Conservation (phyloP, 2,888 invertebrate genomes). For the Erannis defoliaria region DNA sequence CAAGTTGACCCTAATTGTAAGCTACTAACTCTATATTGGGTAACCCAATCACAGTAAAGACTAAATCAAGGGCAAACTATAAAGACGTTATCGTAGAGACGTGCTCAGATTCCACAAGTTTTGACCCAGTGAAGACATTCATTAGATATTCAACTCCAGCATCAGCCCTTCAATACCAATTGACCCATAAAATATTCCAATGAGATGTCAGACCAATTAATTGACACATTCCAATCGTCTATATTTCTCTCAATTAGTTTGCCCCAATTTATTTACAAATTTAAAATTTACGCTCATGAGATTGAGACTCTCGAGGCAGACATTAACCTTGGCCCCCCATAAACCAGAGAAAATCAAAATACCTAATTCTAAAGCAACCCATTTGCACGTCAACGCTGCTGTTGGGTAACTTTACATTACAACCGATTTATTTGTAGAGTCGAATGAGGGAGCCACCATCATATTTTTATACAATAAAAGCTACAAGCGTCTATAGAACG, state of each 20-base stretch:
- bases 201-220: slow-evolving; percentile 8
- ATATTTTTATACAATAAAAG: neutral
- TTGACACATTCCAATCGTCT: slow-evolving; percentile 20
- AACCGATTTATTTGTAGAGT: neutral
- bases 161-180: slow-evolving; percentile 9
- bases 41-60: neutral
- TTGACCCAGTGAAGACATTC: slow-evolving; percentile 14
- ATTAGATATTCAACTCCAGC: slow-evolving; percentile 18
- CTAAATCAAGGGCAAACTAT: slow-evolving; percentile 8
- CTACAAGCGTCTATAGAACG: too few relatives aligned
- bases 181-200: slow-evolving; percentile 27
- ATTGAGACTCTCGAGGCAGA: slow-evolving; percentile 30
- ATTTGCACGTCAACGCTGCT: slow-evolving; percentile 57
- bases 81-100: slow-evolving; percentile 3
- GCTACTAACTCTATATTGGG: neutral
- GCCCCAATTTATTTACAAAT: slow-evolving; percentile 15
- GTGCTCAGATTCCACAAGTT: slow-evolving; percentile 8
- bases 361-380: slow-evolving; percentile 51
- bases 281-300: slow-evolving; percentile 6
- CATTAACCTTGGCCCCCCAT: slow-evolving; percentile 69
- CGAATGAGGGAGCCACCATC: neutral
- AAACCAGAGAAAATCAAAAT: slow-evolving; percentile 56
- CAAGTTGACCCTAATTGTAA: too few relatives aligned
- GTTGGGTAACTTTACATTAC: slow-evolving; percentile 43
- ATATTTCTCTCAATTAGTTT: slow-evolving; percentile 11